Evolutionary conservation across 2,797 vertebrate genomes (phyloP).

Genomic region (Sebastes kiyomatsui): DNA sequence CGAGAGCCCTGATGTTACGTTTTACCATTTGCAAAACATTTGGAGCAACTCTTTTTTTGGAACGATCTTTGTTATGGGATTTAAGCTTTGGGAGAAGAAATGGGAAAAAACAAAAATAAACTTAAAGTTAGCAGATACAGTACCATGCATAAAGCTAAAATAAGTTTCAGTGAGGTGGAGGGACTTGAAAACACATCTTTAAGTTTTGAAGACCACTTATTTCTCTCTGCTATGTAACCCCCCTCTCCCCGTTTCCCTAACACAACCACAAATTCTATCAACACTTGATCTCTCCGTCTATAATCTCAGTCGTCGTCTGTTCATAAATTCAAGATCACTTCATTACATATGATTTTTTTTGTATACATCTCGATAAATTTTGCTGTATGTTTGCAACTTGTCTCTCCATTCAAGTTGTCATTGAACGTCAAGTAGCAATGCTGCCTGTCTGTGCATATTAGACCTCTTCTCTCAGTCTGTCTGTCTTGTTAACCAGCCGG

Average conservation of each 20-base stretch:
- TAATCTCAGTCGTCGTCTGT: slow-evolving; percentile 35
- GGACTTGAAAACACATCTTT: slow-evolving; percentile 61
- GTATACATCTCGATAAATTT: slow-evolving; percentile 49
- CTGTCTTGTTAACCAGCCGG: slow-evolving; percentile 53
- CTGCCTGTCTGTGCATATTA: slow-evolving; percentile 62
- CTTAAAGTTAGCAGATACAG: slow-evolving; percentile 60
- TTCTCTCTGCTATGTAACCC: slow-evolving; percentile 35
- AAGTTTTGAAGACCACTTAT: slow-evolving; percentile 59
- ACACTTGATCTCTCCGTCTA: slow-evolving; percentile 38
- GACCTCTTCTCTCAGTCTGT: slow-evolving; percentile 56
- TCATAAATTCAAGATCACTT: slow-evolving; percentile 52
- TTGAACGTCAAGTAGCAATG: slow-evolving; percentile 53
- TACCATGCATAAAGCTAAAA: slow-evolving; percentile 76
- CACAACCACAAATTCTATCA: slow-evolving; percentile 35
- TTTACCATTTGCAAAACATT: slow-evolving; percentile 78
- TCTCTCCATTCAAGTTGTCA: slow-evolving; percentile 26
- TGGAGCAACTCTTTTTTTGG: slow-evolving; percentile 79
- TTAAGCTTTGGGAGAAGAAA: slow-evolving; percentile 79
- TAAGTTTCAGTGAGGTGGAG: slow-evolving; percentile 59
- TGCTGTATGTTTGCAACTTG: slow-evolving; percentile 30
- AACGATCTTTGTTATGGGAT: slow-evolving; percentile 79
- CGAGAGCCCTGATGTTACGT: slow-evolving; percentile 86
- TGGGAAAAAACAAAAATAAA: slow-evolving; percentile 21
- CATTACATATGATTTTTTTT: slow-evolving; percentile 47
- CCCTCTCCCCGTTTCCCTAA: slow-evolving; percentile 20